These are phyloP conservation scores for Listronotus oregonensis DNA, from an alignment of 1,140 invertebrate genomes.

Conservation along the genomic window DNA sequence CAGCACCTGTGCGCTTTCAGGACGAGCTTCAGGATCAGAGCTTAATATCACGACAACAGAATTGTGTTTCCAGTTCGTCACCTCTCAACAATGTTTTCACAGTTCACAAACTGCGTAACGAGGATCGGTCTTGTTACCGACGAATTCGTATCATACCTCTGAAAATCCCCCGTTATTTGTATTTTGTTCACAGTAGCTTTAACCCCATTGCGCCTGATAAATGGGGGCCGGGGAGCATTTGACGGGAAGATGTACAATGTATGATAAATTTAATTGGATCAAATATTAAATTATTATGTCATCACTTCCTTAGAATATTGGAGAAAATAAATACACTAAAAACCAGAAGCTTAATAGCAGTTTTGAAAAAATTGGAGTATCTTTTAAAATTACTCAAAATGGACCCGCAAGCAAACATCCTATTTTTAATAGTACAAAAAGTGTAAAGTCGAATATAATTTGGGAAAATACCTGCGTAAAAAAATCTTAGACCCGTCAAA, in stretches of 20 bases:
- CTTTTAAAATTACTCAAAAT: no score
- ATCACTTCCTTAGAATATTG: no score
- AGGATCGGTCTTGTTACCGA: conserved; percentile 16
- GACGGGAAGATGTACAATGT: conserved; percentile 2
- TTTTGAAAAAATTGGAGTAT: no score
- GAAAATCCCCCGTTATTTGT: conserved; percentile 33
- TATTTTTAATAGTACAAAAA: no score
- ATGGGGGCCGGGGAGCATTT: conserved; percentile 19
- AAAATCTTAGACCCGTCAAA: no score
- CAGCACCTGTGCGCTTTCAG: conserved; percentile 29
- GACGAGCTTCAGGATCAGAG: conserved; percentile 22
- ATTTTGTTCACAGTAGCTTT: conserved; percentile 32
- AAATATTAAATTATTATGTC: conserved; percentile 21
- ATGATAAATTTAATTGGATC: conserved; percentile 17
- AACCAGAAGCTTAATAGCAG: no score
- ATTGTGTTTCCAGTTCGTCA: conserved; percentile 27
- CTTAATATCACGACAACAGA: conserved; percentile 30
- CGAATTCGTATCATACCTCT: conserved; percentile 14
- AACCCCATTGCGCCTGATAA: conserved; percentile 9
- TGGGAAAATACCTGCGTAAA: no score
- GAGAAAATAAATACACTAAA: no score
- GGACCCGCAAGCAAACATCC: no score
- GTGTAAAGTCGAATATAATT: no score
- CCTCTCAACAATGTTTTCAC: conserved; percentile 35
- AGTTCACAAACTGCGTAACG: conserved; percentile 34